A percentile compares a stretch with the other conserved stretches of the same genome.
phyloP scores from a whole-genome alignment of 2,113 vertebrate species.

The Xenus cinereus region DNA sequence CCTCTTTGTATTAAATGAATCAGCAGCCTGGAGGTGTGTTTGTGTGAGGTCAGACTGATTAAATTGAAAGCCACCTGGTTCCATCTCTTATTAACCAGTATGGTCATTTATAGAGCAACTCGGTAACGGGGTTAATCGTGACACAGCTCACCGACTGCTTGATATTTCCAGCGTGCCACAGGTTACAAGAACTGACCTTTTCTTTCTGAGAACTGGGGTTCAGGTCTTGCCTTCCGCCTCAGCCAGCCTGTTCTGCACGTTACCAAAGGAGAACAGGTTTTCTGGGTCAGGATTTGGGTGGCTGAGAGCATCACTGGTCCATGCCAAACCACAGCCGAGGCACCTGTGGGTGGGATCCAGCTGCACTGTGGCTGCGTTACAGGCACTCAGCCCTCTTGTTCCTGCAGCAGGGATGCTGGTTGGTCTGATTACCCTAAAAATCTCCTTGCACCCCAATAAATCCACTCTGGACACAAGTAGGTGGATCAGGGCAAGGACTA shows the following conservation, averaged over 20 bases:
- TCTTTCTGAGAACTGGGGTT: background rate
- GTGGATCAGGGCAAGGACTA: background rate
- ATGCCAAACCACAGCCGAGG: fast-evolving
- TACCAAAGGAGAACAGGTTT: background rate
- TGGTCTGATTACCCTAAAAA: background rate
- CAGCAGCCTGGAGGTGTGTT: background rate
- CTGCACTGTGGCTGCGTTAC: background rate
- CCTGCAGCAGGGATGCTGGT: background rate
- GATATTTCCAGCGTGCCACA: background rate
- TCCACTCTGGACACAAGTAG: background rate
- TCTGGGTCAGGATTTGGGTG: background rate
- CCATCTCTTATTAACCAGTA: background rate
- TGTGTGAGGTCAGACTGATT: background rate
- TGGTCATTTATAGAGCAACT: background rate
- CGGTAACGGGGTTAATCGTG: background rate
- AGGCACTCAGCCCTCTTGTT: background rate
- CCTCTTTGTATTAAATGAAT: background rate
- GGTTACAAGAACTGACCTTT: background rate
- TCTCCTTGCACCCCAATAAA: background rate
- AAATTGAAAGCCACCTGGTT: background rate
- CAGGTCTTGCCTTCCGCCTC: background rate
- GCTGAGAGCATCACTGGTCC: background rate
- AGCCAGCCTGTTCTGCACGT: background rate
- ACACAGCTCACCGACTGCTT: background rate
- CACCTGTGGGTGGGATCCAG: background rate